Conservation (phyloP, 2,888 invertebrate species). For the Caenorhabditis panamensis region DNA sequence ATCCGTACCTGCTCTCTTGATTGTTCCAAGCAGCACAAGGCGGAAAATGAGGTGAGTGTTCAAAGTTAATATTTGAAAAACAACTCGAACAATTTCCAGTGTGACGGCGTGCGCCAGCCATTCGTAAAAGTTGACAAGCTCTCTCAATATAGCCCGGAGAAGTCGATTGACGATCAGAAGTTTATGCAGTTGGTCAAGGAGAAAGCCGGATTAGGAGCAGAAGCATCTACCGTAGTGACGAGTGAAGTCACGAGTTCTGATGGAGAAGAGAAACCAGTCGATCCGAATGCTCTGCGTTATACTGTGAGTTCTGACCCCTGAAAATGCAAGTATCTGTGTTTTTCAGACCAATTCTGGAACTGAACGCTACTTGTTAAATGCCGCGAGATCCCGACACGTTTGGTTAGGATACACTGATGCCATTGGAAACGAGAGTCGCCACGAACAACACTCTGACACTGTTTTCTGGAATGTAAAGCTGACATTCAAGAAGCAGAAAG, state of each 20-base stretch:
- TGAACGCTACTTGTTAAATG: conserved; percentile 62
- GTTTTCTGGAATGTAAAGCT: conserved; percentile 78
- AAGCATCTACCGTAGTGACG: not conserved
- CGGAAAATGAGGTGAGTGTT: conserved; percentile 61
- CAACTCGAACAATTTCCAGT: conserved; percentile 72
- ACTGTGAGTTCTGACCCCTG: conserved; percentile 2
- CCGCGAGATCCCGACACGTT: conserved; percentile 61
- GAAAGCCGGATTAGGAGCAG: conserved; percentile 52
- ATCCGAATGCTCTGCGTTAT: conserved; percentile 43
- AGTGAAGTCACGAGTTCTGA: conserved; percentile 24
- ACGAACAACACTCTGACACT: conserved; percentile 79
- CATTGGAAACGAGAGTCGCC: conserved; percentile 61
- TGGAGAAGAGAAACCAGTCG: conserved; percentile 31
- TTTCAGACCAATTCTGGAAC: conserved; percentile 62
- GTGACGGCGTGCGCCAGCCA: conserved; percentile 73
- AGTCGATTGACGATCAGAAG: conserved; percentile 70
- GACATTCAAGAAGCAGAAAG: conserved; percentile 65
- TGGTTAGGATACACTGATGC: conserved; percentile 63
- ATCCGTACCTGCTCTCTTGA: conserved; percentile 73
- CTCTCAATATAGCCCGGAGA: conserved; percentile 65
- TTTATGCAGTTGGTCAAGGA: conserved; percentile 64
- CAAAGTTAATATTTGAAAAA: not conserved
- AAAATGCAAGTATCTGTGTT: not conserved
- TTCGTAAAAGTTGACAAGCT: conserved; percentile 64
- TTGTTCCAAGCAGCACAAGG: conserved; percentile 77